phyloP scores from a whole-genome alignment of 2,113 vertebrate species.

The Myiopsitta monachus region DNA sequence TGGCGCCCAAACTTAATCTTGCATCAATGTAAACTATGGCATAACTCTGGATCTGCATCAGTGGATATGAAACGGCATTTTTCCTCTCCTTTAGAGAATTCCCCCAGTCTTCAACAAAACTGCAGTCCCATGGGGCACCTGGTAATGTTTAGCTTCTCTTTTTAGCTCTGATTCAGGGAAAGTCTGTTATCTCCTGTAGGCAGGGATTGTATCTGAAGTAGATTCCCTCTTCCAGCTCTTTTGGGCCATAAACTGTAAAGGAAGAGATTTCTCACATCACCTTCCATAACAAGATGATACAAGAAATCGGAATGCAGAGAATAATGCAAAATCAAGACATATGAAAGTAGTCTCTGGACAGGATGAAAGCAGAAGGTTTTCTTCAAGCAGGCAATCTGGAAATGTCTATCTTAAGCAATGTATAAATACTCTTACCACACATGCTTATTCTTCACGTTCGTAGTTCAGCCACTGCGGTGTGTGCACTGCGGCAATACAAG shows the following conservation, averaged over 20 bases:
- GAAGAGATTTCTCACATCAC: not conserved
- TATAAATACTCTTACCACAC: not conserved
- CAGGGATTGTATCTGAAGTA: not conserved
- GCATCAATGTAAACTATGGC: not conserved
- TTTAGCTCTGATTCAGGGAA: not conserved
- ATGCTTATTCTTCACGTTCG: not conserved
- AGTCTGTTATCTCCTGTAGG: not conserved
- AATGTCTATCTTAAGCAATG: not conserved
- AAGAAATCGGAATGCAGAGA: not conserved
- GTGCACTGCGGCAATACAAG: not conserved
- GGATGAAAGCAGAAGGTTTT: not conserved
- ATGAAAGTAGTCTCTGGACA: not conserved
- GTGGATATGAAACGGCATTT: not conserved
- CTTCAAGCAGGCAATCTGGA: not conserved
- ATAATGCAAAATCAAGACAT: not conserved
- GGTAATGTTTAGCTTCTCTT: not conserved
- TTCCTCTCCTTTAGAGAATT: not conserved
- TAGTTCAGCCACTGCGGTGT: not conserved
- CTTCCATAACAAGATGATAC: not conserved
- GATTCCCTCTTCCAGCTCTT: not conserved
- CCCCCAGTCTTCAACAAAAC: not conserved
- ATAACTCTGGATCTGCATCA: not conserved
- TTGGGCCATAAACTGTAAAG: not conserved
- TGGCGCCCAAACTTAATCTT: not conserved
- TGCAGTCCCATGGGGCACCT: not conserved